A percentile compares a stretch with the other conserved stretches of the same genome.
Conservation (phyloP, 2,113 vertebrate species). For the Lepus europaeus region DNA sequence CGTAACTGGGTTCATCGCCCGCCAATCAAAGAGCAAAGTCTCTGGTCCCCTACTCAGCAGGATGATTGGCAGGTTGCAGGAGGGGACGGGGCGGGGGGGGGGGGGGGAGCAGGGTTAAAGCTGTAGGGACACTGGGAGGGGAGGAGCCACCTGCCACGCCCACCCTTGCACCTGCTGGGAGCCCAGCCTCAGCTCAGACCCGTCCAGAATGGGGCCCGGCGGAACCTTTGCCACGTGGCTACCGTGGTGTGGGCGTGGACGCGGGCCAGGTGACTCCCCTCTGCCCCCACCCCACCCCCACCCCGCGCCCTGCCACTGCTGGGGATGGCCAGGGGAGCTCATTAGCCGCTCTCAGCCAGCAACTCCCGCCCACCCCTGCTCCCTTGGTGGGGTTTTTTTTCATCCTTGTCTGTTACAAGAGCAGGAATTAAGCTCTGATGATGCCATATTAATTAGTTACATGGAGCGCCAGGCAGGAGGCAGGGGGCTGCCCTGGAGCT, state of each 20-base stretch:
- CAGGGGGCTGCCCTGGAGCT: background rate
- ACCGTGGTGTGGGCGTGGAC: background rate
- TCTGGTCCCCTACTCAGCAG: fast-evolving
- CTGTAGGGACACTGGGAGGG: fast-evolving
- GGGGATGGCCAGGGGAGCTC: background rate
- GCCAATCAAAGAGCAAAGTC: background rate
- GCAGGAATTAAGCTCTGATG: slow-evolving; percentile 83
- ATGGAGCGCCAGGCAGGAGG: slow-evolving; percentile 39
- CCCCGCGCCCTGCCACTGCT: too few relatives aligned
- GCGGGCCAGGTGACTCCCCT: too few relatives aligned
- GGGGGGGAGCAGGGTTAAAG: too few relatives aligned
- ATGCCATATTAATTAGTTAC: slow-evolving; percentile 87
- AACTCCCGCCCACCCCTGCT: slow-evolving; percentile 46
- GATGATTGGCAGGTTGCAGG: fast-evolving
- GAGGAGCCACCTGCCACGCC: fast-evolving
- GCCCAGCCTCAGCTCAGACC: background rate
- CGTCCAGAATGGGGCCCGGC: fast-evolving
- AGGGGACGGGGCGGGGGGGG: fast-evolving
- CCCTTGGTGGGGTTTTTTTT: slow-evolving; percentile 52
- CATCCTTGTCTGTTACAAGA: slow-evolving; percentile 79
- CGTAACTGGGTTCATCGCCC: background rate
- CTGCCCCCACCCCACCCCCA: too few relatives aligned
- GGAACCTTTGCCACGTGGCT: background rate
- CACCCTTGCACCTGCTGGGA: fast-evolving
- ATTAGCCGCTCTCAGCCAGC: slow-evolving; percentile 62